Evolutionary conservation across 2,888 invertebrate genomes (phyloP).

Genomic region (Carcina quercana): DNA sequence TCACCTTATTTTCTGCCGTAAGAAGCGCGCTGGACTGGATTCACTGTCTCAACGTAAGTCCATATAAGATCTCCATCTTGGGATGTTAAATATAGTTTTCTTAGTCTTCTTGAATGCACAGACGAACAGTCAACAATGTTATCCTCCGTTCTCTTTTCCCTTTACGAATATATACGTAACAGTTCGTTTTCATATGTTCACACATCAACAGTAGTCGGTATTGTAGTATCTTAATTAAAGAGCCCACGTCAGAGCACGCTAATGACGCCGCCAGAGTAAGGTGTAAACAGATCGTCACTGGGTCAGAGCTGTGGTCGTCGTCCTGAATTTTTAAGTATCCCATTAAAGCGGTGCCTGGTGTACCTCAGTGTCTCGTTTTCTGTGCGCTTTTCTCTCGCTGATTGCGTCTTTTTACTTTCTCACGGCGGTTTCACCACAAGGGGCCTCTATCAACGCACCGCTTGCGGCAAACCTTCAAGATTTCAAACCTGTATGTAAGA

Average conservation of each 20-base stretch:
- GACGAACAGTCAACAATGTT: too few relatives aligned
- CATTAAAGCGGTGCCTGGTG: slow-evolving; percentile 42
- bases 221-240: slow-evolving; percentile 4
- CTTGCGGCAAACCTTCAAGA: slow-evolving; percentile 32
- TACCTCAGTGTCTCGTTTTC: slow-evolving; percentile 26
- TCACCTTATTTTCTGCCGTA: slow-evolving; percentile 24
- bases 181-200: background rate
- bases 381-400: slow-evolving; percentile 58
- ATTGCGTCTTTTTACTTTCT: slow-evolving; percentile 69
- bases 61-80: too few relatives aligned
- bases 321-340: slow-evolving; percentile 69
- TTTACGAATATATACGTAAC: background rate
- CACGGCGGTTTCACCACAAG: slow-evolving; percentile 43
- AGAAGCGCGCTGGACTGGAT: slow-evolving; percentile 2
- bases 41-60: slow-evolving; percentile 10
- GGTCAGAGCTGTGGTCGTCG: slow-evolving; percentile 44
- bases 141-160: too few relatives aligned
- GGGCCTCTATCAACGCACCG: slow-evolving; percentile 35
- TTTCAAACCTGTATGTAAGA: slow-evolving; percentile 15
- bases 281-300: slow-evolving; percentile 33
- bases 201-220: background rate
- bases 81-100: too few relatives aligned
- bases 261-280: slow-evolving; percentile 23
- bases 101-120: too few relatives aligned
- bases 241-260: slow-evolving; percentile 1